Evolutionary conservation across 2,113 vertebrate genomes (phyloP), one percentile per base, ranked within the genome.

Genomic region (Pteronura brasiliensis): DNA sequence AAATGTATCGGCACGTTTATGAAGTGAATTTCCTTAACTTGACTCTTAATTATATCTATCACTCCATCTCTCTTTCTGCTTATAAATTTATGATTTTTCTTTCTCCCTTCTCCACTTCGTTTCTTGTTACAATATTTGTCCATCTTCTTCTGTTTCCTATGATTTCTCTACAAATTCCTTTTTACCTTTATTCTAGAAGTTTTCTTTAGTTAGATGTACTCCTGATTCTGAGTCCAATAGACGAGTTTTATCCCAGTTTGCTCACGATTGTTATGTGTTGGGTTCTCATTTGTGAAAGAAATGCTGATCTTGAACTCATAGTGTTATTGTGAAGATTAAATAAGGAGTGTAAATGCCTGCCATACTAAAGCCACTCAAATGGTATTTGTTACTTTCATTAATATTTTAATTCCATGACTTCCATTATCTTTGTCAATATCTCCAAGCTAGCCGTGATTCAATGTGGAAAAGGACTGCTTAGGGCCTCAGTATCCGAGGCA

Each of bases 361-460:
- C 25, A 59, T 57, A 55, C 31, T 39, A 9, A 90, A 95, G 18
- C 12, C 31, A 74, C 31, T 57, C 47, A 90, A 21, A 59, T 13
- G 3, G 7, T 11, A 49, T 89, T 69, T 74, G 39, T 82, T 52
- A 42, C 39, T 90, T 61, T 59, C 59, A 59, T 83, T 69, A 84
- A 49, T 21, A 23, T 79, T 67, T 93, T 65, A 67, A 44, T 89
- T 88, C 27, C 23, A 15, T 79, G 63, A 86, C 44, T 87, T 61
- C 23, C 57, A 3, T 71, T 69, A 31, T 61, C 42, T 90, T 57
- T 90, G 42, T 72, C 72, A 86, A 0, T 44, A 63, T 90, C 74
- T 44, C 34, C 55, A 80, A 20, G 10, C 31, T 27, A 10, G 59
- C 18, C 25, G 23, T 71, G 34, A 36, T 25, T 83, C 29, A 52